Evolutionary conservation across 2,113 vertebrate genomes (phyloP).

Genomic region (Morone saxatilis): DNA sequence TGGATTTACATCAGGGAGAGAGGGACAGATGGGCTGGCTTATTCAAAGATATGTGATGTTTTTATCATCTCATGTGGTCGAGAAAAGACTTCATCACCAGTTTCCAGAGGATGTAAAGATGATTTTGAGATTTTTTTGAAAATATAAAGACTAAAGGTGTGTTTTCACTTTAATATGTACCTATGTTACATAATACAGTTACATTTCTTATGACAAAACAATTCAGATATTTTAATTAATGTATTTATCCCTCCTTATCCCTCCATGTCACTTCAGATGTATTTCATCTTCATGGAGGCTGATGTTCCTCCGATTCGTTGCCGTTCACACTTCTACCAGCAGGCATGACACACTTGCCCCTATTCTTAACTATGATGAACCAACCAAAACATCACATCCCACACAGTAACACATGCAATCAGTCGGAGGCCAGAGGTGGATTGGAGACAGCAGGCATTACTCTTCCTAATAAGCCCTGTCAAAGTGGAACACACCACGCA

Average conservation of each 20-base stretch:
- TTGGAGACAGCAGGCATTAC: conserved; percentile 63
- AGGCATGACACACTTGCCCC: conserved; percentile 1
- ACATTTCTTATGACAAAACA: background rate
- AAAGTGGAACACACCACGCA: conserved; percentile 34
- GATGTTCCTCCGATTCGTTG: conserved; percentile 22
- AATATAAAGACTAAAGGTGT: background rate
- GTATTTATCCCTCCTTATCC: too few relatives aligned
- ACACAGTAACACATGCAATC: conserved; percentile 52
- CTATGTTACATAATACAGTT: background rate
- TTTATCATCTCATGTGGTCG: background rate
- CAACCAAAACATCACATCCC: conserved; percentile 52
- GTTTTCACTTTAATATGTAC: background rate
- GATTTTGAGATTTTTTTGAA: background rate
- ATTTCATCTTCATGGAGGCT: conserved; percentile 6
- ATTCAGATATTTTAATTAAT: background rate
- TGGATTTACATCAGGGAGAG: background rate
- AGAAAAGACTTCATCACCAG: background rate
- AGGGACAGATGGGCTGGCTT: conserved; percentile 19
- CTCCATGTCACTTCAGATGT: background rate
- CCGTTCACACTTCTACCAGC: conserved; percentile 34
- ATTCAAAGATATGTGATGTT: background rate
- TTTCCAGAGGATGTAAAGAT: background rate
- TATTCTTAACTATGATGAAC: conserved; percentile 48
- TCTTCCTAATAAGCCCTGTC: conserved; percentile 77
- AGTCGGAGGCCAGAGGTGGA: conserved; percentile 53